A percentile compares a stretch with the other conserved stretches of the same genome.
Conservation (phyloP, 2,113 vertebrate genomes). For the Monopterus albus region DNA sequence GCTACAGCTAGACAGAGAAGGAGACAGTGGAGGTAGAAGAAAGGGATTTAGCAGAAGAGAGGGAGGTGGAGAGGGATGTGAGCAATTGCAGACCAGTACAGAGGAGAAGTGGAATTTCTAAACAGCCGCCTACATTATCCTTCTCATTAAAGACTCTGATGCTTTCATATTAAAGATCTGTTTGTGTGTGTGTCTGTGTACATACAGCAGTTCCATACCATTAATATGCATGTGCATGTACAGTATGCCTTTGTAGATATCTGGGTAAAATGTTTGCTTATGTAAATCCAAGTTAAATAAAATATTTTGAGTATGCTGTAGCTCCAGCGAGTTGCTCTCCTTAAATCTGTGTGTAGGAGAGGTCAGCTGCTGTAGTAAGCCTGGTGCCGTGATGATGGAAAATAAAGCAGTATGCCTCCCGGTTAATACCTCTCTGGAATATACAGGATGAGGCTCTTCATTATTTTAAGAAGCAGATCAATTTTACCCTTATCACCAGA, state of each 20-base stretch:
- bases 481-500: neutral
- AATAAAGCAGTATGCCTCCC: conserved; percentile 12
- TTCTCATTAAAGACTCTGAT: conserved; percentile 60
- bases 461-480: neutral
- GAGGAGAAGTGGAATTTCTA: conserved; percentile 55
- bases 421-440: conserved; percentile 4
- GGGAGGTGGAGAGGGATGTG: conserved; percentile 30
- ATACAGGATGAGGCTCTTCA: neutral
- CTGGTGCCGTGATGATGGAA: conserved; percentile 21
- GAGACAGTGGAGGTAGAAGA: conserved; percentile 45
- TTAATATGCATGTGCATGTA: conserved; percentile 42
- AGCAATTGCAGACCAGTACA: conserved; percentile 40
- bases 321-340: conserved; percentile 37
- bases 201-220: conserved; percentile 16
- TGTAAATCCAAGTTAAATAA: conserved; percentile 58
- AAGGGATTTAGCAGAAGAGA: conserved; percentile 48
- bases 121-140: conserved; percentile 63
- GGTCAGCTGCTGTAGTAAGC: conserved; percentile 43
- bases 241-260: conserved; percentile 48
- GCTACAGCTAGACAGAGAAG: conserved; percentile 63
- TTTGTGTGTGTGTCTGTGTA: conserved; percentile 37
- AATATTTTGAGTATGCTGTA: conserved; percentile 47
- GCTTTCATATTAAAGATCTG: conserved; percentile 43
- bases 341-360: conserved; percentile 61
- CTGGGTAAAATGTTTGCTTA: conserved; percentile 50